These are phyloP conservation scores for Abramis brama DNA, from an alignment of 2,113 vertebrate species.

Conservation along the genomic window DNA sequence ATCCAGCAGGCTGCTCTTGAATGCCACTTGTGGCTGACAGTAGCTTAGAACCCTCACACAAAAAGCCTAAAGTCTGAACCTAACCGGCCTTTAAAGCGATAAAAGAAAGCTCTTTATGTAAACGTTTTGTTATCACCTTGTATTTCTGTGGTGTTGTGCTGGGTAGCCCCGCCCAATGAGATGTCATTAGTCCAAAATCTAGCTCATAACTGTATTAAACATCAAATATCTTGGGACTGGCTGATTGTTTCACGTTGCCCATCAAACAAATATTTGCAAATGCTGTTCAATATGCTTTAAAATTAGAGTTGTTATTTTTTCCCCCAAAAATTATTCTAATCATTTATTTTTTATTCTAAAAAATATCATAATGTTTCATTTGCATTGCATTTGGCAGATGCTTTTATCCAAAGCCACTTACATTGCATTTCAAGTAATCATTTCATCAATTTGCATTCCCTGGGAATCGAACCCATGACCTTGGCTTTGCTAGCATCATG, in stretches of 20 bases:
- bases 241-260: too few relatives aligned
- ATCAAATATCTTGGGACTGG: not conserved
- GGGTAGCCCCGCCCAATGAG: not conserved
- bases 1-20: slow-evolving; percentile 6
- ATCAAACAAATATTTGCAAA: not conserved
- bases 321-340: too few relatives aligned
- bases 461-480: not conserved
- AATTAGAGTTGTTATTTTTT: not conserved
- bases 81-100: not conserved
- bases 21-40: slow-evolving; percentile 31
- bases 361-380: too few relatives aligned
- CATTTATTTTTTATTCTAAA: too few relatives aligned
- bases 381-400: too few relatives aligned
- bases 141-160: not conserved
- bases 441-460: not conserved
- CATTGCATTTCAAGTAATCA: not conserved
- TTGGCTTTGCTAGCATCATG: too few relatives aligned
- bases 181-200: not conserved
- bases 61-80: not conserved
- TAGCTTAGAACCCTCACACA: not conserved
- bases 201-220: not conserved
- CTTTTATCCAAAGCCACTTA: not conserved
- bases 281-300: not conserved
- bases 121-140: not conserved
- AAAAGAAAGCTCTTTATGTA: not conserved